phyloP scores from a whole-genome alignment of 2,113 vertebrate species.

The Microcebus griseorufus region DNA sequence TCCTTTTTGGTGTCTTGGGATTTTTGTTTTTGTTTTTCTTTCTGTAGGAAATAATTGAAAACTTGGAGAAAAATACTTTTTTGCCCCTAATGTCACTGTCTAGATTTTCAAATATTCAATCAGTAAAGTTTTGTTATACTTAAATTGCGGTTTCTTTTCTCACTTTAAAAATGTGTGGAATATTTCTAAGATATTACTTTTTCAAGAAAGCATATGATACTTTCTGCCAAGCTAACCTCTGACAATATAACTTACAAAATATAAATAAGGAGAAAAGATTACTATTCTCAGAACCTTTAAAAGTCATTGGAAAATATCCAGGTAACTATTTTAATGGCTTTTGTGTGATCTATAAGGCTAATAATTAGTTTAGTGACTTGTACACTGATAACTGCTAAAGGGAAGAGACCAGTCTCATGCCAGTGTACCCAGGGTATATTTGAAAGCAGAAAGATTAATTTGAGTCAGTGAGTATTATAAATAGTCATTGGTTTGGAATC shows the following conservation, averaged over 20 bases:
- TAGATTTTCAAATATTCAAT: neutral
- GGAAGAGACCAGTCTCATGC: neutral
- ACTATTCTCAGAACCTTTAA: neutral
- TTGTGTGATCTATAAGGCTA: neutral
- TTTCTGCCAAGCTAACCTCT: neutral
- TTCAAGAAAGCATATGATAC: neutral
- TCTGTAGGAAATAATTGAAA: neutral
- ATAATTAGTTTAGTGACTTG: neutral
- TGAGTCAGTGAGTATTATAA: neutral
- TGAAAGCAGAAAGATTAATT: neutral
- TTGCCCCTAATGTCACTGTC: neutral
- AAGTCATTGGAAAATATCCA: neutral
- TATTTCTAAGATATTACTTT: neutral
- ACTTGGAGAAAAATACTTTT: neutral
- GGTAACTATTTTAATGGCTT: neutral
- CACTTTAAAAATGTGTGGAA: neutral
- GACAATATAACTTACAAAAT: conserved; percentile 25
- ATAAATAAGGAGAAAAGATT: neutral
- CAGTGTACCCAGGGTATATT: neutral
- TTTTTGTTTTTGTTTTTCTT: neutral
- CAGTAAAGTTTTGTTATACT: neutral
- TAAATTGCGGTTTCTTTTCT: conserved; percentile 8
- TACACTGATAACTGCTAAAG: neutral
- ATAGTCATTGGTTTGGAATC: neutral
- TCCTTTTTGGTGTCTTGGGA: too few species aligned